Evolutionary conservation across 1,140 invertebrate species (phyloP).

Genomic region (Lucilia sericata): DNA sequence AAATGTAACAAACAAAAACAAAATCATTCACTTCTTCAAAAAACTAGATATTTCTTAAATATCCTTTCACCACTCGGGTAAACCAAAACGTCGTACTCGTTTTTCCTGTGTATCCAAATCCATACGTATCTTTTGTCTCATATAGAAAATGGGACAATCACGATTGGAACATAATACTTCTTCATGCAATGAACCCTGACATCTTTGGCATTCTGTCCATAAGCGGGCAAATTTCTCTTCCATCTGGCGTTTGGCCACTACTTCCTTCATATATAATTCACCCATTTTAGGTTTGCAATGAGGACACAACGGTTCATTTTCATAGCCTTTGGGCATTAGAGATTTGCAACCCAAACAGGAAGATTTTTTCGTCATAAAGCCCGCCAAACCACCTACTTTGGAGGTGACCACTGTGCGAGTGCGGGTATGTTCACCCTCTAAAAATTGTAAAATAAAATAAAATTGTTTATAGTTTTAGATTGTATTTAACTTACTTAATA

Average conservation of each 20-base stretch:
- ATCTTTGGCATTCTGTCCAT: conserved; percentile 98
- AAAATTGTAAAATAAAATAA: neutral
- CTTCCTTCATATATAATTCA: conserved; percentile 89
- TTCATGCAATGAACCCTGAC: conserved; percentile 97
- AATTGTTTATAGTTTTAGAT: neutral
- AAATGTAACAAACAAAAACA: conserved; percentile 58
- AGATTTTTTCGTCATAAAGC: conserved; percentile 92
- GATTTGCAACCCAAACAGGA: conserved; percentile 96
- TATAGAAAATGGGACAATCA: conserved; percentile 99
- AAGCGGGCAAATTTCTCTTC: conserved; percentile 92
- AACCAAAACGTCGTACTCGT: conserved; percentile 85
- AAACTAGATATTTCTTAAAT: neutral
- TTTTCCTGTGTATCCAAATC: conserved; percentile 91
- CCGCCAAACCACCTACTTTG: conserved; percentile 91
- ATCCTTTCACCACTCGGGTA: conserved; percentile 74
- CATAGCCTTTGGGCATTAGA: conserved; percentile 79
- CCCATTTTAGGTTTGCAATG: conserved; percentile 87
- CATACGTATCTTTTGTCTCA: conserved; percentile 98
- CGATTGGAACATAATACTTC: conserved; percentile 98
- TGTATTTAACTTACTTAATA: conserved; percentile 71
- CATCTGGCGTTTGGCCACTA: conserved; percentile 79
- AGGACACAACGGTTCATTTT: conserved; percentile 84
- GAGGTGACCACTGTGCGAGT: conserved; percentile 95
- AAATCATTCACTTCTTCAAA: neutral
- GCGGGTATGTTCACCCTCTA: conserved; percentile 91